These are phyloP conservation scores for Pseudomyrmex sp. DNA, from an alignment of 1,140 invertebrate genomes.

Conservation along the genomic window DNA sequence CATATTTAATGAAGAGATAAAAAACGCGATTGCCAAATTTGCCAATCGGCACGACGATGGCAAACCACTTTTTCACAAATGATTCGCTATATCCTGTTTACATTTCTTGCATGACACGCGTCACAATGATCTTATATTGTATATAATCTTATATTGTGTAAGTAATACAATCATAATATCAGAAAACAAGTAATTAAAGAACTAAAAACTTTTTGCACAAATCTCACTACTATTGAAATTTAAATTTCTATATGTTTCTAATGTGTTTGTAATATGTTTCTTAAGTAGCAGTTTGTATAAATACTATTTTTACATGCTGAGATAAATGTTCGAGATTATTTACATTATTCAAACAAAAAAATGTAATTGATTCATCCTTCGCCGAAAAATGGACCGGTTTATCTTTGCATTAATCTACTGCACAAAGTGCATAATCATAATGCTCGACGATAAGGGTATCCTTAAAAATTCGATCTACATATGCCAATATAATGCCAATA, in stretches of 20 bases:
- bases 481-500: background rate
- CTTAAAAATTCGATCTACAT: conserved; percentile 3
- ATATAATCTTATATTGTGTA: background rate
- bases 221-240: too few species aligned
- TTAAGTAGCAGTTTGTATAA: too few species aligned
- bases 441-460: conserved; percentile 7
- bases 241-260: too few species aligned
- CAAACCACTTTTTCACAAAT: background rate
- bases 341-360: too few species aligned
- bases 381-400: background rate
- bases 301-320: too few species aligned
- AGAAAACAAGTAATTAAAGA: background rate
- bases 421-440: background rate
- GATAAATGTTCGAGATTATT: too few species aligned
- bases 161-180: background rate
- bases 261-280: too few species aligned
- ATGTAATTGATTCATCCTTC: background rate
- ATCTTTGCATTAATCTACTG: background rate
- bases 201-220: too few species aligned
- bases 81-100: background rate
- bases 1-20: conserved; percentile 14
- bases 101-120: background rate
- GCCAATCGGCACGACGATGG: background rate
- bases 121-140: too few species aligned
- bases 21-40: conserved; percentile 2